Evolutionary conservation across 2,797 vertebrate genomes (phyloP), one percentile per base, ranked within the genome.

Genomic region (Pangasius sanitwongsei): DNA sequence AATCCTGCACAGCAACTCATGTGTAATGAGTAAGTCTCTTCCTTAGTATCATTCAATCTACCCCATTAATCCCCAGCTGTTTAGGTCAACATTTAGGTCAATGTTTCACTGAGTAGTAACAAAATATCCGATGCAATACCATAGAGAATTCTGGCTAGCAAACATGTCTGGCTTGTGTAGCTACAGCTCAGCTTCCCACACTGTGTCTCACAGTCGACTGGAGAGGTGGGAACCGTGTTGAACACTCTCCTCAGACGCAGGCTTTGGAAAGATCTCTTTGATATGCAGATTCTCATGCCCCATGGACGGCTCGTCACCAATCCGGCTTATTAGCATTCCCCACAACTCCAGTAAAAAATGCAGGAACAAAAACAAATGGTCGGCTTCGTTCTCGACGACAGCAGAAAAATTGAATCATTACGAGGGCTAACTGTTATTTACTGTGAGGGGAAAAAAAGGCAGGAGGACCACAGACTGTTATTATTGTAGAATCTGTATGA

Each of bases 321-420:
- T 85, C 81, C 65, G 81, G 89, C 94, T 94, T 92, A 93, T 94
- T 94, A 93, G 91, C 92, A 94, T 94, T 94, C 93, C 91, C 77
- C 88, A 93, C 91, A 88, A 93, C 92, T 94, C 92, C 91, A 91
- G 93, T 75, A 90, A 90, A 91, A 94, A 83, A 94, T 75, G 89
- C 86, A 55, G 89, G 86, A 91, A 92, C 91, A 91, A 94, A 93
- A 95, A 94, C 92, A 94, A 95, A 94, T 93, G 92, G 87, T 53
- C 86, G 89, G 34, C 91, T 92, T 92, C 91, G 85, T 92, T 93
- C 89, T 80, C 41, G 80, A 90, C 90, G 89, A 90, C 89, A 93
- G 92, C 92, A 94, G 90, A 92, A 92, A 94, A 93, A 91, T 94
- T 91, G 92, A 92, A 94, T 95, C 92, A 90, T 93, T 93, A 93